A percentile compares a stretch with the other conserved stretches of the same genome.
phyloP scores from a whole-genome alignment of 1,140 invertebrate species.

The Aphaenogaster rudis region DNA sequence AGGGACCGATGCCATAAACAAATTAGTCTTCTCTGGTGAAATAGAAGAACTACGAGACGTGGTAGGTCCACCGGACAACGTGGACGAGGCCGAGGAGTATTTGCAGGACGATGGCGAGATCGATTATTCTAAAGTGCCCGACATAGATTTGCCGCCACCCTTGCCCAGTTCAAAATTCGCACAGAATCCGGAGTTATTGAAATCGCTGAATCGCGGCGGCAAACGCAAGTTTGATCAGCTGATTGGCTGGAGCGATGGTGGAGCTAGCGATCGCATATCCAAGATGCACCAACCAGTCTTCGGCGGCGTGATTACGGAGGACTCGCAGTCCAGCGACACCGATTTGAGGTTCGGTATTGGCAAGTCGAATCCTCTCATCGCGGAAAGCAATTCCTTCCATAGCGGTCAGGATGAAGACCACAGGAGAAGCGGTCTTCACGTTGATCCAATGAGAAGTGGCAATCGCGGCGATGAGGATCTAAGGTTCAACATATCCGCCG shows the following conservation, averaged over 20 bases:
- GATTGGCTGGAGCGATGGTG: constrained; percentile 84
- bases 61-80: constrained; percentile 89
- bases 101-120: constrained; percentile 86
- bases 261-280: constrained; percentile 76
- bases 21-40: constrained; percentile 92
- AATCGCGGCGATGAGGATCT: constrained; percentile 75
- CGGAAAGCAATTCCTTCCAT: constrained; percentile 63
- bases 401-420: constrained; percentile 74
- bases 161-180: constrained; percentile 86
- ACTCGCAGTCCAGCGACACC: constrained; percentile 80
- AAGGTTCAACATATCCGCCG: constrained; percentile 70
- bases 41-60: constrained; percentile 93
- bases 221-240: constrained; percentile 86
- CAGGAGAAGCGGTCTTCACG: constrained; percentile 66
- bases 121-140: constrained; percentile 83
- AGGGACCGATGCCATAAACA: constrained; percentile 92
- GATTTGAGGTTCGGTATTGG: constrained; percentile 77
- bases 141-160: constrained; percentile 83
- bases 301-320: constrained; percentile 78
- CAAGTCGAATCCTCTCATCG: constrained; percentile 53
- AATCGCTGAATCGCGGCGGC: constrained; percentile 83
- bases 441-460: constrained; percentile 48
- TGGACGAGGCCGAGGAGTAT: constrained; percentile 88
- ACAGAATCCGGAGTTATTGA: constrained; percentile 84
- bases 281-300: constrained; percentile 83